phyloP scores from a whole-genome alignment of 2,113 vertebrate genomes.

The Hydrolagus affinis region DNA sequence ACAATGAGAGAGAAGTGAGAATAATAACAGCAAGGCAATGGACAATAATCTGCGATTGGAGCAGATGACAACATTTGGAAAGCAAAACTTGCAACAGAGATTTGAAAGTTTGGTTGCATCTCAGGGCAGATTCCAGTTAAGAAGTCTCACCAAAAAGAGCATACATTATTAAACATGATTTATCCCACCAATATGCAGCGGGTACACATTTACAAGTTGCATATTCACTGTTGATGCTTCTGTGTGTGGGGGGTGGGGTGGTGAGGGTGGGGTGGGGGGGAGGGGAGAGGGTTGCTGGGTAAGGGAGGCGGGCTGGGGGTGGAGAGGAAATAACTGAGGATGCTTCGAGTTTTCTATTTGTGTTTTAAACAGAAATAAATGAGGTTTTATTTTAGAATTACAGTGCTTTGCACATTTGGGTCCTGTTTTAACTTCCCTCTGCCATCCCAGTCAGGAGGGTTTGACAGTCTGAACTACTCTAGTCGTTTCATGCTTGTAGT shows the following conservation, averaged over 20 bases:
- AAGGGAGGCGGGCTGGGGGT: too few relatives aligned
- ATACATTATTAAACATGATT: constrained; percentile 30
- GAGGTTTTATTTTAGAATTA: neutral
- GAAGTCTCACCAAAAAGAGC: constrained; percentile 18
- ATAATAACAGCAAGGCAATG: neutral
- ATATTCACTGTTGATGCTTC: constrained; percentile 5
- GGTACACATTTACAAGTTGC: constrained; percentile 26
- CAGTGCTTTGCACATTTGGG: neutral
- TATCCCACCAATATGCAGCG: constrained; percentile 26
- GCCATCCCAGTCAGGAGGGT: neutral
- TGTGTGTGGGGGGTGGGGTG: too few relatives aligned
- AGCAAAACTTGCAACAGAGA: constrained; percentile 3
- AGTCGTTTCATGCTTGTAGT: neutral
- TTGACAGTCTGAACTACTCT: neutral
- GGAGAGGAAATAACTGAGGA: neutral
- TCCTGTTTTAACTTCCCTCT: too few relatives aligned
- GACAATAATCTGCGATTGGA: neutral
- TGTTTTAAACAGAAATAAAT: neutral
- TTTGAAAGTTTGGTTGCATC: neutral
- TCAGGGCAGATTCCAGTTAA: constrained; percentile 15
- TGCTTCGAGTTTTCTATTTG: neutral
- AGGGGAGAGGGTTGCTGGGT: too few relatives aligned
- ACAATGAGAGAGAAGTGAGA: neutral
- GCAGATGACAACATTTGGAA: neutral
- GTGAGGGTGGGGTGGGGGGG: too few relatives aligned